Conservation (phyloP, 2,888 invertebrate species). For the Choristoneura rosaceana region DNA sequence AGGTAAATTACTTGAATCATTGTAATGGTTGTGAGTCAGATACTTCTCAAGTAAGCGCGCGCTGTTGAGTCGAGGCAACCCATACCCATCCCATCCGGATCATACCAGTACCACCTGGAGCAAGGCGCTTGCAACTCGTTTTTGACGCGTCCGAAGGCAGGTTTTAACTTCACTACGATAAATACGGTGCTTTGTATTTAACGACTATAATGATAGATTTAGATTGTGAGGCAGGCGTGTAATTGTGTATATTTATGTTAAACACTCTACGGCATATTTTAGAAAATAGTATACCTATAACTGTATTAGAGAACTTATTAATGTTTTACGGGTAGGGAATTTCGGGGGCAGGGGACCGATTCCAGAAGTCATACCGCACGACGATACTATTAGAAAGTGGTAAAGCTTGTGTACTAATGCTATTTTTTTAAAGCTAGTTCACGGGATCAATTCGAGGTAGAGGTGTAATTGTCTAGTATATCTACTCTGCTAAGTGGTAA, state of each 20-base stretch:
- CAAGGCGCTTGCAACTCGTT: conserved; percentile 11
- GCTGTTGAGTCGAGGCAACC: too few species aligned
- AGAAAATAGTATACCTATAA: not conserved
- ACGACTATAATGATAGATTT: conserved; percentile 17
- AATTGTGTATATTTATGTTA: not conserved
- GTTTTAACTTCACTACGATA: conserved; percentile 5
- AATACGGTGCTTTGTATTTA: conserved; percentile 5
- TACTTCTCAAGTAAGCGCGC: conserved; percentile 4
- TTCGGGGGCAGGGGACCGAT: too few species aligned
- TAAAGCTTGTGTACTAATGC: too few species aligned
- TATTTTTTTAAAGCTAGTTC: too few species aligned
- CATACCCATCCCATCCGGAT: conserved; percentile 14
- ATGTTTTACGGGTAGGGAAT: too few species aligned
- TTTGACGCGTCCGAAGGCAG: conserved; percentile 3
- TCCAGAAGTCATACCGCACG: too few species aligned
- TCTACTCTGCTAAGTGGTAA: too few species aligned
- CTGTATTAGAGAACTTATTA: too few species aligned
- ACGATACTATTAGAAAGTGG: too few species aligned
- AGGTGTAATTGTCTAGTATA: too few species aligned
- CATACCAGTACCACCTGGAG: conserved; percentile 20
- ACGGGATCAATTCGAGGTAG: too few species aligned
- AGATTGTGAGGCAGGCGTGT: conserved; percentile 1
- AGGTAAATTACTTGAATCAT: conserved; percentile 6
- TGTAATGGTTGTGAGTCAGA: conserved; percentile 26
- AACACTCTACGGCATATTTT: conserved; percentile 4